A percentile compares a stretch with the other conserved stretches of the same genome.
Evolutionary conservation across 2,888 invertebrate genomes (phyloP).

Genomic region (Drosophila fungiperda): DNA sequence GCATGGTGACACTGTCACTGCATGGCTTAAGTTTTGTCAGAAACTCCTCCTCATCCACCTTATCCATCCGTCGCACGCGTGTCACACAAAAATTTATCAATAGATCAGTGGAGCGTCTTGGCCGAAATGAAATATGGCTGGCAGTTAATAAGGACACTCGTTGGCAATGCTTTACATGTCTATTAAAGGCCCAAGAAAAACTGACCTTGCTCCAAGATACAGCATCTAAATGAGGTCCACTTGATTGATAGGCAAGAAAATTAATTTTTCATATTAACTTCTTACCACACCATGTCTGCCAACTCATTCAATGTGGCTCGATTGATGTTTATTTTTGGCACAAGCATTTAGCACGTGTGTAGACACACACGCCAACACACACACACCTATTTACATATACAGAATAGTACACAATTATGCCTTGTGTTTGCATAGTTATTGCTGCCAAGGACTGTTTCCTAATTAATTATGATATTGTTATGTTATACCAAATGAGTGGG

Average conservation of each 20-base stretch:
- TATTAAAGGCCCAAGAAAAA: conserved; percentile 30
- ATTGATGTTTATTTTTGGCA: conserved; percentile 38
- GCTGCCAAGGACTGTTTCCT: conserved; percentile 53
- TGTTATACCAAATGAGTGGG: conserved; percentile 10
- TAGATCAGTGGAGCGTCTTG: conserved; percentile 42
- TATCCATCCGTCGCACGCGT: conserved; percentile 23
- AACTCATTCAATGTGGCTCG: conserved; percentile 25
- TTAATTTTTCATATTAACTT: conserved; percentile 68
- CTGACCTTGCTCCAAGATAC: conserved; percentile 22
- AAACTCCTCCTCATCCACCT: conserved; percentile 13
- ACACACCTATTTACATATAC: background rate
- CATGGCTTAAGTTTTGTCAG: conserved; percentile 57
- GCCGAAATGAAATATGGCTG: conserved; percentile 66
- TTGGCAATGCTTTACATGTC: conserved; percentile 49
- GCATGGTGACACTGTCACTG: conserved; percentile 7
- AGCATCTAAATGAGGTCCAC: conserved; percentile 5
- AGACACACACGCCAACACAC: background rate
- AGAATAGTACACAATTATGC: conserved; percentile 27
- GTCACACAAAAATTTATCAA: conserved; percentile 66
- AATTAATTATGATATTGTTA: conserved; percentile 46
- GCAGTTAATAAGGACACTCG: conserved; percentile 70
- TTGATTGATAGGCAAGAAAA: conserved; percentile 72
- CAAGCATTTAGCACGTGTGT: conserved; percentile 41
- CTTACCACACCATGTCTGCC: background rate
- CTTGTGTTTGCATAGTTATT: conserved; percentile 34